Conservation (phyloP, 2,797 vertebrate genomes). For the Furcifer pardalis region DNA sequence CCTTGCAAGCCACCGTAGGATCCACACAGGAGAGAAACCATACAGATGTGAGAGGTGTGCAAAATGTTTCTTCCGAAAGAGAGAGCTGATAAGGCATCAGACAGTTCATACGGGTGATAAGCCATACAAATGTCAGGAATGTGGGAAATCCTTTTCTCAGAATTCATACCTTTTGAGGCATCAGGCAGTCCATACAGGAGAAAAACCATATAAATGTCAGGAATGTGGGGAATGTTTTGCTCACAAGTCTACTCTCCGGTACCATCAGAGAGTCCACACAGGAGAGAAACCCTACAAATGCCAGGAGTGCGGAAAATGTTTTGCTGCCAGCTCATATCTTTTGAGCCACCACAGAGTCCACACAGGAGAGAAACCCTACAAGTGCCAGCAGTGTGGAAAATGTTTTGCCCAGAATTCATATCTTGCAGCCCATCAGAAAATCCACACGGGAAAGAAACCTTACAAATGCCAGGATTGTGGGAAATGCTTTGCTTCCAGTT, state of each 20-base stretch:
- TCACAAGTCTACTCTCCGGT: background rate
- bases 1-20: conserved; percentile 25
- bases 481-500: conserved; percentile 51
- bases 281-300: conserved; percentile 51
- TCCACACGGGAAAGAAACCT: no score
- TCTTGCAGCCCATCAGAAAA: no score
- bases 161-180: conserved; percentile 43
- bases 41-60: no score
- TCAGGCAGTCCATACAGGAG: conserved; percentile 54
- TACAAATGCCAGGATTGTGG: conserved; percentile 33
- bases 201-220: conserved; percentile 46
- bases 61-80: no score
- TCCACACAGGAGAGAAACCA: no score
- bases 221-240: conserved; percentile 36
- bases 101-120: no score
- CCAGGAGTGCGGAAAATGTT: conserved; percentile 43
- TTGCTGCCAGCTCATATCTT: conserved; percentile 44
- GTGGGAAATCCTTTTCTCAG: no score
- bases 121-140: no score
- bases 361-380: no score
- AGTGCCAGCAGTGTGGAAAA: no score
- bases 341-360: conserved; percentile 46
- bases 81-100: no score
- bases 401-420: no score
- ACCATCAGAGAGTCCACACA: conserved; percentile 29